Evolutionary conservation across 2,113 vertebrate genomes (phyloP).

Genomic region (Tylochromis polylepis): DNA sequence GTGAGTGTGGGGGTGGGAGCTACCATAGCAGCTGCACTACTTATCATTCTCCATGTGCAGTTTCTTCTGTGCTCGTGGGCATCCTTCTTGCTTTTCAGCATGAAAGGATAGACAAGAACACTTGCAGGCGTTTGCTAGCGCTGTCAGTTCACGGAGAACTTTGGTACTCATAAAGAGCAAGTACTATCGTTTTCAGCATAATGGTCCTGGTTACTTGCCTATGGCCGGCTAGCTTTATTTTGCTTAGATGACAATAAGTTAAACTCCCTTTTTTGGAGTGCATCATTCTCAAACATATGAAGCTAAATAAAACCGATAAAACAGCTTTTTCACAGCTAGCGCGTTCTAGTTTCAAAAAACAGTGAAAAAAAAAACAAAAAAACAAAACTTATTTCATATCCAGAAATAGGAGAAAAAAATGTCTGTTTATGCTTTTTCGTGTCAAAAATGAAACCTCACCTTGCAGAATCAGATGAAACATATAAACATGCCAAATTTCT

Average conservation of each 20-base stretch:
- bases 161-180: not conserved
- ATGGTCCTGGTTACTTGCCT: not conserved
- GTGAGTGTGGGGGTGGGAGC: not conserved
- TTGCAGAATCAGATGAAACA: not conserved
- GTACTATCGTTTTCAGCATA: not conserved
- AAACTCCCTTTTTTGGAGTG: not conserved
- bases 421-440: not conserved
- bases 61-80: no score
- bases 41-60: no score
- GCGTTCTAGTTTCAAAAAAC: not conserved
- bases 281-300: not conserved
- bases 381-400: accelerated
- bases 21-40: not conserved
- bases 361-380: not conserved
- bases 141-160: not conserved
- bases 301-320: not conserved
- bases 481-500: not conserved
- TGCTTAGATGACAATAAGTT: not conserved
- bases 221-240: not conserved
- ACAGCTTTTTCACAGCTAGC: not conserved
- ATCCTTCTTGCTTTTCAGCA: no score
- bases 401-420: not conserved
- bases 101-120: no score
- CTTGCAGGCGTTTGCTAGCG: no score
- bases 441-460: not conserved